Percentiles rank a stretch among this genome's conserved stretches.
Conservation (phyloP, 2,113 vertebrate species). For the Gymnobelideus leadbeateri region DNA sequence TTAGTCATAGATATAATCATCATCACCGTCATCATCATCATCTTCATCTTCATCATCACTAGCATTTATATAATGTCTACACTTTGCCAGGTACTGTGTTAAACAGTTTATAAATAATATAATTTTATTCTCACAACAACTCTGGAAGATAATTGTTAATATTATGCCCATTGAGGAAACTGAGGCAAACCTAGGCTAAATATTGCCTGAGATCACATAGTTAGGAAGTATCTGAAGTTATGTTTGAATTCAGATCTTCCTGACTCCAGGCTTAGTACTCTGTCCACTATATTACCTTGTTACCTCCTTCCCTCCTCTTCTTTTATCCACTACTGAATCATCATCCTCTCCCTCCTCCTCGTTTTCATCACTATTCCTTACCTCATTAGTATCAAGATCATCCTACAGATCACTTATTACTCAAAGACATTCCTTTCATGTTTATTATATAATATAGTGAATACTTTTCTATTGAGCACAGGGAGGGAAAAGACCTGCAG, state of each 20-base stretch:
- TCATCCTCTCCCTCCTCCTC: too few relatives aligned
- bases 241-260: not conserved
- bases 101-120: not conserved
- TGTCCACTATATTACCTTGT: not conserved
- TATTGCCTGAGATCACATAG: not conserved
- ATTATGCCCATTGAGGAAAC: not conserved
- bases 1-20: not conserved
- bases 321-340: not conserved
- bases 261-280: not conserved
- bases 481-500: not conserved
- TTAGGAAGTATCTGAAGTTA: not conserved
- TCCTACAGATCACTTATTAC: not conserved
- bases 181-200: not conserved
- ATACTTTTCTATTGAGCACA: not conserved
- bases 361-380: not conserved
- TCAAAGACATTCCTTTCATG: not conserved
- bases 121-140: not conserved
- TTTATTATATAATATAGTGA: not conserved
- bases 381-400: not conserved
- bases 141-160: not conserved
- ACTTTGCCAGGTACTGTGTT: not conserved
- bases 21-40: not conserved
- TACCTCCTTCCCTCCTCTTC: not conserved
- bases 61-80: not conserved
- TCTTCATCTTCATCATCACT: not conserved